Base-by-base conservation (phyloP, 1,140 invertebrate species). In the Globodera rostochiensis region DNA sequence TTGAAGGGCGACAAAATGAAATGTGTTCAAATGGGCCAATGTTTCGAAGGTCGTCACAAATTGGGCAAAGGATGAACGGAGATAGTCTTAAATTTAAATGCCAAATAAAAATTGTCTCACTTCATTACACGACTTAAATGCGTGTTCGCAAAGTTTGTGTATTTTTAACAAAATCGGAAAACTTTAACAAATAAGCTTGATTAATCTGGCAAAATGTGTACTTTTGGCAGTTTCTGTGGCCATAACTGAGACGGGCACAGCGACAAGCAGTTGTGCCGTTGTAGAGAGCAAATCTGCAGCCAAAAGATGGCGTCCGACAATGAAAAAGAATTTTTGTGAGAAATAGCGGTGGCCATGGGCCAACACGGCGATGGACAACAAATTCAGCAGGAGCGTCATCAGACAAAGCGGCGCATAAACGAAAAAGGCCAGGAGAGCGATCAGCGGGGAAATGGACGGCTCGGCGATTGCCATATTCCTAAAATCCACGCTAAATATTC, bases 261-360 rank as follows among this genome's bases (percentile, higher is more conserved):
- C 69, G 6, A 83, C 50, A 45, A 67, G 60, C 49, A 82, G 11
- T 70, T 82, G 81, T n/a, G 69, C 66, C 7, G 64, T 13, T 5
- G 45, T 21, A 45, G 49, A 81, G 15, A 82, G 7, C 36, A 82
- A 8, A 50, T 82, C 81, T 7, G 71, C 64, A 15, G 74, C 46
- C 50, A 82, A 36, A 21, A 82, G 73, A 71, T 82, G 81, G 25
- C 81, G 82, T 47, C 79, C 71, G 49, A 84, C 50, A 69, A 82
- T 82, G 79, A 73, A 82, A 49, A 82, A 84, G 47, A 77, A 77
- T 36, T 47, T 46, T 66, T 53, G 73, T 4, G 73, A 82, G 64
- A 82, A 82, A 53, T 82, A 73, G 8, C 81, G 69, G 66, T 82
- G 81, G 19, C 79, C 81, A 45, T 66, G 77, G 19, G 66, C 70